Base-by-base conservation (phyloP, 2,888 invertebrate genomes). In the Elmis aenea region DNA sequence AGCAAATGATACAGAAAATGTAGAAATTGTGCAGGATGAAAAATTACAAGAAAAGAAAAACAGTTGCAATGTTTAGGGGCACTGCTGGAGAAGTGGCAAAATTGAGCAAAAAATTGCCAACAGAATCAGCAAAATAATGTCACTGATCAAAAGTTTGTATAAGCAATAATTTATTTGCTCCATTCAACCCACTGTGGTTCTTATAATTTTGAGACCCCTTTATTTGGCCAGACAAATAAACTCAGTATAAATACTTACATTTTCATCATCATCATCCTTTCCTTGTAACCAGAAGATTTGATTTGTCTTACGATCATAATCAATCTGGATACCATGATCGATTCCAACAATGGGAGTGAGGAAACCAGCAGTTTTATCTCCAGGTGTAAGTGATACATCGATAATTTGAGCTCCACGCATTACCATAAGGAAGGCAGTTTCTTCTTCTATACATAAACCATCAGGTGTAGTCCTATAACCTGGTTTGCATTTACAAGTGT, bases 401-500 rank as follows among this genome's bases (percentile, higher is more conserved):
- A 94, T 81, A 29, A 96, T 85, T 62, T 94, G 94, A 0, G 86
- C 81, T 14, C 89, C 88, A 55, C 86, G 85, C 58, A 95, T 79
- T 0, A 95, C 81, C 81, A 97, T 84, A 33, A 97, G 68, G 67
- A 89, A 95, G 0, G 94, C 79, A 3, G 79, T 81, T 52, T 93
- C 90, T 66, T 92, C 95, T 69, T 88, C 87, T 1, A 75, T 68
- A 57, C 91, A 91, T 34, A 76, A 76, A 5, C 85, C 86, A 44
- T 82, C 81, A 3, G 75, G 71, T 13, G 73, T 59, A 1, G 71
- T 46, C 56, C 83, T 80, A 61, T 74, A 92, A 1, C 96, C 96
- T 11, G 93, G 85, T 52, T 88, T 87, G 64, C 97, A 99, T 60
- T 86, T 84, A 65, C 99, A 99, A 0, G 83, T 81, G 63, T 81